These are phyloP conservation scores for Heterodera carotae DNA, from an alignment of 1,140 invertebrate genomes.

Conservation along the genomic window DNA sequence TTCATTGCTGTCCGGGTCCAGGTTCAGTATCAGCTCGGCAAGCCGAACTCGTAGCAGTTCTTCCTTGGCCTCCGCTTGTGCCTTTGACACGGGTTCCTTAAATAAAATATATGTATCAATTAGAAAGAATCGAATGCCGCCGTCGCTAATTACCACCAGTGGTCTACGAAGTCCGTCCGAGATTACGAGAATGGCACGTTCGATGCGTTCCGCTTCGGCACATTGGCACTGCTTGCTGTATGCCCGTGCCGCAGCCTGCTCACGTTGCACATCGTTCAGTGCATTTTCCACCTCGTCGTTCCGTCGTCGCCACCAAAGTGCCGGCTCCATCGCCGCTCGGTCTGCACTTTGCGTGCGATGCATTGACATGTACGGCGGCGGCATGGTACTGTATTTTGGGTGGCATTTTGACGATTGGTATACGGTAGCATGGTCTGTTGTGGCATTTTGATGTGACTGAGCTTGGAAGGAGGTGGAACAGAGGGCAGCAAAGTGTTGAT, in stretches of 20 bases:
- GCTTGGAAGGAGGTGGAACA: too few relatives aligned
- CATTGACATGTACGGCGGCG: not conserved
- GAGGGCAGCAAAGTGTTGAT: too few relatives aligned
- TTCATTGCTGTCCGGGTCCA: conserved; percentile 39
- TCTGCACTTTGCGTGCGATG: not conserved
- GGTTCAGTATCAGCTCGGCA: conserved; percentile 61
- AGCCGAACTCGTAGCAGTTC: conserved; percentile 57
- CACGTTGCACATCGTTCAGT: not conserved
- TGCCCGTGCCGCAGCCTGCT: conserved; percentile 5
- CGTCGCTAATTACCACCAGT: conserved; percentile 16
- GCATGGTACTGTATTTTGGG: not conserved
- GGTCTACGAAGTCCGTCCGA: conserved; percentile 15
- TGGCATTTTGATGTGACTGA: not conserved
- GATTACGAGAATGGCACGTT: conserved; percentile 35
- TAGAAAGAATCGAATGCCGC: not conserved
- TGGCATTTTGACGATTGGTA: not conserved
- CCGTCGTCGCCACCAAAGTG: not conserved
- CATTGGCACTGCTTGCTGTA: conserved; percentile 14
- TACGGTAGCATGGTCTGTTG: not conserved
- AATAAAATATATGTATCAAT: not conserved
- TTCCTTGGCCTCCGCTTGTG: conserved; percentile 60
- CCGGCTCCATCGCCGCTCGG: not conserved
- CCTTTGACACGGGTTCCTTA: conserved; percentile 49
- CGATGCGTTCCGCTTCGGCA: conserved; percentile 33
- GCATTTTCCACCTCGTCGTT: not conserved